A percentile compares a stretch with the other conserved stretches of the same genome.
Evolutionary conservation across 2,113 vertebrate genomes (phyloP).

Genomic region (rat (Rattus norvegicus)): DNA sequence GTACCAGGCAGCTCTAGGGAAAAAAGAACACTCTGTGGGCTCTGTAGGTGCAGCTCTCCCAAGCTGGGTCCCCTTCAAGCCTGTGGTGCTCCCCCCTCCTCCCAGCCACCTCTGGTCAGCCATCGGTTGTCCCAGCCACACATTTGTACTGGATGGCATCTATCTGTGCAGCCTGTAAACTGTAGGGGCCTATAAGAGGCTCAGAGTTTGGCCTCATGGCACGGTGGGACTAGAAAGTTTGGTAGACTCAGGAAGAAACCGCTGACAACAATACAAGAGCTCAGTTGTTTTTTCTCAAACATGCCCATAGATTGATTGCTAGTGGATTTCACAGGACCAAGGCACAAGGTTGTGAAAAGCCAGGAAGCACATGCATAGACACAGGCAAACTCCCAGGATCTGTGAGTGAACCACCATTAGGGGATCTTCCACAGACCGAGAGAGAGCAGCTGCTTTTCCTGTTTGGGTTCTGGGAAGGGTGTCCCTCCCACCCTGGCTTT

Average conservation of each 20-base stretch:
- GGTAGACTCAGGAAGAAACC: background rate
- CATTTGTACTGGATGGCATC: background rate
- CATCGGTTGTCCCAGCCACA: background rate
- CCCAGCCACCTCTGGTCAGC: background rate
- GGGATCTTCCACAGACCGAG: background rate
- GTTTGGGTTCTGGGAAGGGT: conserved; percentile 32
- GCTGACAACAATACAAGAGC: background rate
- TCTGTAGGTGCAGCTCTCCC: background rate
- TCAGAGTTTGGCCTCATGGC: background rate
- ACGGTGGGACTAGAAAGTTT: background rate
- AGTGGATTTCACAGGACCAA: conserved; percentile 38
- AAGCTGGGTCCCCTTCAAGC: background rate
- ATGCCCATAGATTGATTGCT: background rate
- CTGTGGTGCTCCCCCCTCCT: background rate
- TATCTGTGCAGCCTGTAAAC: background rate
- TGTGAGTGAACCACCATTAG: background rate
- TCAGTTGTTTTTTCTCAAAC: background rate
- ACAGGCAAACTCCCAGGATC: background rate
- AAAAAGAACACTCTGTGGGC: background rate
- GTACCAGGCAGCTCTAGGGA: background rate
- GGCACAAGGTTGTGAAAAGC: background rate
- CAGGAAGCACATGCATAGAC: background rate
- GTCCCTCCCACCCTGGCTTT: conserved; percentile 28
- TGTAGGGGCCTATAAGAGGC: background rate
- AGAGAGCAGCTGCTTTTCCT: conserved; percentile 45